Base-by-base conservation (phyloP, 2,797 vertebrate species). In the Oophaga sylvatica region DNA sequence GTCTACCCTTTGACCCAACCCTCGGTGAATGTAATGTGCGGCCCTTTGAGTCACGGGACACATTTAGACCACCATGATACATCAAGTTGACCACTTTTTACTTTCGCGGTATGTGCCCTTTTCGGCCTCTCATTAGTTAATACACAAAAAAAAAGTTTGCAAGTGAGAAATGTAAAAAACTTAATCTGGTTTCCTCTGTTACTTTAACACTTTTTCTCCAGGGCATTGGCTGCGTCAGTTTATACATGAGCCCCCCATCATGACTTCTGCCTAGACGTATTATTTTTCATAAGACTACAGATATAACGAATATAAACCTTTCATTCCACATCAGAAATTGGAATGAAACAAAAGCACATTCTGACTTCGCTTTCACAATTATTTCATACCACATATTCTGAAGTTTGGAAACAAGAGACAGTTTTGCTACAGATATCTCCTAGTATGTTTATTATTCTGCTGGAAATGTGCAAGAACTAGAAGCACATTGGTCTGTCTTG, bases 401-500 rank as follows among this genome's bases (percentile, higher is more conserved):
- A 31, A 19, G 45, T 80, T 81, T 86, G n/a, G 78, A 86, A 86
- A 80, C 31, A 45, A 71, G 76, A 86, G 63, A 80, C 76, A 80
- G 35, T 80, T 48, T 41, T 70, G 31, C 48, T 80, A 45, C 65
- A 80, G 77, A 81, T 86, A 86, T 86, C 76, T 86, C 76, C 65
- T 73, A 22, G 67, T 45, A 80, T 86, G 77, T 86, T 86, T 86
- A 80, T 80, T 86, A 80, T 86, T 80, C 77, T 80, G 78, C 65
- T 62, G 76, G 7, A 71, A 70, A 80, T 71, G 48, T 68, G 77
- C 62, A 78, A 80, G 76, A 67, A 59, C 62, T 67, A 80, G 76
- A 67, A 59, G 84, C 20, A 86, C 62, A 56, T 80, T 68, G 76
- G 84, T 79, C 78, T 86, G 84, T 80, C 63, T 80, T 86, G 76